These are phyloP conservation scores for Nannobrachium achirus DNA, from an alignment of 2,113 vertebrate species.

Conservation along the genomic window DNA sequence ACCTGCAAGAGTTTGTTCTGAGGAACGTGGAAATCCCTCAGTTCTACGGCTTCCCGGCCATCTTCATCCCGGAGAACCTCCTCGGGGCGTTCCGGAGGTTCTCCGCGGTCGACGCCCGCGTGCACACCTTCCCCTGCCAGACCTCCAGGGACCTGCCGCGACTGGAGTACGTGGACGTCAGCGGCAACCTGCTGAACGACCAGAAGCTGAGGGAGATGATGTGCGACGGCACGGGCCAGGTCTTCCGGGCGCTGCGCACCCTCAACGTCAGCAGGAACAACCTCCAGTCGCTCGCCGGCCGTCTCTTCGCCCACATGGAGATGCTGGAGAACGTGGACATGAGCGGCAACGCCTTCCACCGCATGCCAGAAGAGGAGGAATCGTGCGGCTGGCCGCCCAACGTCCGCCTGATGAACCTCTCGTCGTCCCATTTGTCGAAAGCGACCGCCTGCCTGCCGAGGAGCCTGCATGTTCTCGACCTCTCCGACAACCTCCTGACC, in stretches of 20 bases:
- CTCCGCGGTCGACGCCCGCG: constrained; percentile 69
- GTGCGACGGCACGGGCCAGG: constrained; percentile 47
- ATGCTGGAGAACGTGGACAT: constrained; percentile 76
- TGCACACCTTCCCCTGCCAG: constrained; percentile 75
- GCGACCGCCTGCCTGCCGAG: constrained; percentile 76
- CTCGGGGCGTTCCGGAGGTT: constrained; percentile 56
- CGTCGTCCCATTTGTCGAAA: constrained; percentile 65
- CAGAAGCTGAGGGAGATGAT: constrained; percentile 64
- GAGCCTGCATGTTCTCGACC: constrained; percentile 79
- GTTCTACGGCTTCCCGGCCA: constrained; percentile 60
- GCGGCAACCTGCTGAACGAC: constrained; percentile 80
- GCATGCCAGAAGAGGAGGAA: constrained; percentile 70
- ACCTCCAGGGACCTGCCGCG: constrained; percentile 59
- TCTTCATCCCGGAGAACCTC: constrained; percentile 12
- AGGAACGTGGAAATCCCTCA: constrained; percentile 36
- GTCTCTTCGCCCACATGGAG: constrained; percentile 60
- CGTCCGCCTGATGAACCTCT: constrained; percentile 82
- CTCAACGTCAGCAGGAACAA: constrained; percentile 82
- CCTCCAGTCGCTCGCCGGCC: constrained; percentile 58
- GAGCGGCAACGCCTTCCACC: constrained; percentile 79
- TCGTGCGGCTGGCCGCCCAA: constrained; percentile 80
- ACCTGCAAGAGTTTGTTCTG: constrained; percentile 53
- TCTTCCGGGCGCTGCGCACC: constrained; percentile 67
- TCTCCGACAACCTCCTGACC: constrained; percentile 80
- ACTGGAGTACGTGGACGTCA: constrained; percentile 82